These are phyloP conservation scores for Tetrapedia diversipes DNA, from an alignment of 2,888 invertebrate genomes.

Conservation along the genomic window DNA sequence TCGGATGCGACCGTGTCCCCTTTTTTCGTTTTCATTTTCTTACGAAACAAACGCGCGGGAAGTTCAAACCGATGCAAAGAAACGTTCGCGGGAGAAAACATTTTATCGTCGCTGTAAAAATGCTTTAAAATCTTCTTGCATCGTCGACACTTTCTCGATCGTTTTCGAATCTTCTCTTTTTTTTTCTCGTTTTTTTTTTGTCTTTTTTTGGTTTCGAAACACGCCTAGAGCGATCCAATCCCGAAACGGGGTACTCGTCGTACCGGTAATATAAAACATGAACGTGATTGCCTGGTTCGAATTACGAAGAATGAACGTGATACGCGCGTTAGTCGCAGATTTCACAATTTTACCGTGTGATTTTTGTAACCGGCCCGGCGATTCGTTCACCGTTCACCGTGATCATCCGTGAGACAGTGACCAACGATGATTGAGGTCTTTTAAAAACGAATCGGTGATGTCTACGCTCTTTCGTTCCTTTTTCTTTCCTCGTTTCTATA, in stretches of 20 bases:
- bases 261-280: conserved; percentile 56
- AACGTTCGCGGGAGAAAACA: conserved; percentile 3
- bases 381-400: conserved; percentile 12
- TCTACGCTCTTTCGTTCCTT: neutral
- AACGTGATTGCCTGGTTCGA: conserved; percentile 56
- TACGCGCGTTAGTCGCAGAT: conserved; percentile 39
- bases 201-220: neutral
- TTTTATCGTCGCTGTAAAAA: conserved; percentile 1
- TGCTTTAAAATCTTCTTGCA: too few relatives aligned
- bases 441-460: neutral
- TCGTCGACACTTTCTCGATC: neutral
- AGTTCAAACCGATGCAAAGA: neutral
- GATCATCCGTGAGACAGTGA: conserved; percentile 6
- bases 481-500: neutral
- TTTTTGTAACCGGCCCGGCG: conserved; percentile 35
- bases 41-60: neutral
- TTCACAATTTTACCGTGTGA: conserved; percentile 34
- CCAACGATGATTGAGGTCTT: neutral
- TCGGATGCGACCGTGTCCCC: neutral
- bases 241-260: conserved; percentile 16
- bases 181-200: neutral
- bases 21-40: neutral
- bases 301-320: conserved; percentile 57
- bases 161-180: neutral
- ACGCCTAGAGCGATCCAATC: conserved; percentile 25